Percentiles rank a stretch among this genome's conserved stretches.
These are phyloP conservation scores for Melanerpes aurifrons DNA, from an alignment of 2,113 vertebrate species.

Conservation along the genomic window DNA sequence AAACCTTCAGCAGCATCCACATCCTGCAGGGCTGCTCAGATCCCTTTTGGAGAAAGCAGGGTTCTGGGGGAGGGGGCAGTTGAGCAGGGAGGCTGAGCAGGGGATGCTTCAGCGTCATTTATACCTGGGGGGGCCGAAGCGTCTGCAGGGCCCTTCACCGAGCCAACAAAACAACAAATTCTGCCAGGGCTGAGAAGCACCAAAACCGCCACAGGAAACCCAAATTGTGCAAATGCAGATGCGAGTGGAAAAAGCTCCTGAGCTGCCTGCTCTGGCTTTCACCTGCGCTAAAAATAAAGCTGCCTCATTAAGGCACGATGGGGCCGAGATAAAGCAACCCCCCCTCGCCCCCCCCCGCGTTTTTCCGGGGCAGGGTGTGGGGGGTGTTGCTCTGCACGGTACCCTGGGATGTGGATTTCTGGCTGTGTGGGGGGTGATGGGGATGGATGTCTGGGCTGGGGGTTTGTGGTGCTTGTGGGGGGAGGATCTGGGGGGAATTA, in stretches of 20 bases:
- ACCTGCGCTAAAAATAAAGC: constrained; percentile 75
- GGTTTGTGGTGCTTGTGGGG: neutral
- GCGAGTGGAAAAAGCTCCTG: constrained; percentile 74
- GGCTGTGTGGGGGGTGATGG: neutral
- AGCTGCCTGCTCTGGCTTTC: constrained; percentile 58
- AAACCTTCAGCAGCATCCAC: neutral
- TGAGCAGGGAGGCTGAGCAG: neutral
- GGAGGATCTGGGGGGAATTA: neutral
- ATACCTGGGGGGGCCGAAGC: neutral
- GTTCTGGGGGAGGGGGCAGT: neutral
- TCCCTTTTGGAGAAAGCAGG: neutral
- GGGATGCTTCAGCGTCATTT: neutral
- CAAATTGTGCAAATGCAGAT: constrained; percentile 61
- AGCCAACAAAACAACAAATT: constrained; percentile 56
- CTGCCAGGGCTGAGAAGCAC: constrained; percentile 29
- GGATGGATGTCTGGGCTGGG: neutral
- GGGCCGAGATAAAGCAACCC: constrained; percentile 11
- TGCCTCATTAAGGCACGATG: constrained; percentile 64
- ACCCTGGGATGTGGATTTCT: neutral
- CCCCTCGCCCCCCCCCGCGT: neutral
- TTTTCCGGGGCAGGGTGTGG: neutral
- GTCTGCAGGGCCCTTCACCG: neutral
- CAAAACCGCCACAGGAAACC: constrained; percentile 73
- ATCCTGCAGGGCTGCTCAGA: accelerated
- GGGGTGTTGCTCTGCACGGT: neutral